Evolutionary conservation across 2,888 invertebrate genomes (phyloP), one percentile per base, ranked within the genome.

Genomic region (Cheilosia impressa): DNA sequence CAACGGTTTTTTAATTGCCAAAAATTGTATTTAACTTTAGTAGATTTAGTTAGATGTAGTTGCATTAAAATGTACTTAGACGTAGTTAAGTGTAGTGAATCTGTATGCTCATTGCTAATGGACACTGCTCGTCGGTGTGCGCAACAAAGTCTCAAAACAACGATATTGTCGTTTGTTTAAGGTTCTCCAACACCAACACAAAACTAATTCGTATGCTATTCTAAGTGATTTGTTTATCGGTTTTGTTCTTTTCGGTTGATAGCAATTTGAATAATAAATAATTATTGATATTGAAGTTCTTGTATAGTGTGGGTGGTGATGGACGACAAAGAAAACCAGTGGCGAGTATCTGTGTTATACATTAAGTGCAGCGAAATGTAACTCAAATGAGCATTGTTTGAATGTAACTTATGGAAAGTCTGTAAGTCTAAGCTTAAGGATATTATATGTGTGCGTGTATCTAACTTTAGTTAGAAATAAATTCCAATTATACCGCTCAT

Each of bases 1-100:
- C 75, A 66, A 68, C 45, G 76, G 68, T 65, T 85, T 81, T 85
- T 81, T 77, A 81, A 81, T 72, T 81, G 85, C 81, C 85, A 85
- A 81, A 81, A 76, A 85, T 81, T 85, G 55, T 85, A 77, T 81
- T 85, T 81, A 77, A 85, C 76, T 63, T 68, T 85, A 72, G 76
- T 77, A 34, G 45, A 77, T 77, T 55, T 85, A 81, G 81, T 81
- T 85, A 81, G 81, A 76, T 77, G 76, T 81, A 81, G 77, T 81
- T 81, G 85, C 72, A 80, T 76, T 80, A 60, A 80, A 62, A 71
- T 84, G 65, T 75, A 47, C 57, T 55, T 60, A 75, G 53, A 31
- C 10, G 47, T 73, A 75, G 53, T 66, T 52, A 65, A 69, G 45
- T 68, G n/a, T 55, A 62, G 79, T 50, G 62, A 50, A 55, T 55